Conservation (phyloP, 2,888 invertebrate species). For the Azorinus chamasolen region DNA sequence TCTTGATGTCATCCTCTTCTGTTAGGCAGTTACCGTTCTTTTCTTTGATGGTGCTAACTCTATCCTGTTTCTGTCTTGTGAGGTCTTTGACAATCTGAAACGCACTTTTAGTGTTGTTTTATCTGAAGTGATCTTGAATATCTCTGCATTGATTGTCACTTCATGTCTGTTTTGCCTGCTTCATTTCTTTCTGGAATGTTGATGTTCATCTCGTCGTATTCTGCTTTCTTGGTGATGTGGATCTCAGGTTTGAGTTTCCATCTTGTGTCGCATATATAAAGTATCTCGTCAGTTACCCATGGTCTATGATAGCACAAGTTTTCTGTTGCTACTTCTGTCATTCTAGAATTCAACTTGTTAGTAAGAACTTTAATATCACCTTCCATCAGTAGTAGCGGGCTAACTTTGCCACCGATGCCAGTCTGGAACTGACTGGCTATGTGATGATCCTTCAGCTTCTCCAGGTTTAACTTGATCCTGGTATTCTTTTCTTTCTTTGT, state of each 20-base stretch:
- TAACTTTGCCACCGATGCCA: slow-evolving; percentile 9
- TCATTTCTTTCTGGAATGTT: slow-evolving; percentile 9
- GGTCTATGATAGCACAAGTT: slow-evolving; percentile 5
- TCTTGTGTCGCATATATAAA: slow-evolving; percentile 10
- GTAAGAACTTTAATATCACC: neutral
- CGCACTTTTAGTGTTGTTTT: slow-evolving; percentile 28
- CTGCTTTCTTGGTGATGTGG: neutral
- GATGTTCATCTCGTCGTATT: neutral
- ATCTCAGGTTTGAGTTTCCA: slow-evolving; percentile 7
- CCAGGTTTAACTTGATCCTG: slow-evolving; percentile 23
- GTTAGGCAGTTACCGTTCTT: too few relatives aligned
- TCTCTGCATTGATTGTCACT: slow-evolving; percentile 15
- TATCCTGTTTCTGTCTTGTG: slow-evolving; percentile 18
- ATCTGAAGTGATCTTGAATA: slow-evolving; percentile 5
- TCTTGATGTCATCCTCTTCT: too few relatives aligned
- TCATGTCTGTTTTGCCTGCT: slow-evolving; percentile 17
- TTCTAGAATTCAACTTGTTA: neutral
- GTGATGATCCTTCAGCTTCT: slow-evolving; percentile 21
- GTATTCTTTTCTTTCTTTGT: slow-evolving; percentile 12
- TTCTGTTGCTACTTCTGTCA: slow-evolving; percentile 14
- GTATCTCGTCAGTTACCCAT: slow-evolving; percentile 16
- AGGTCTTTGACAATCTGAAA: slow-evolving; percentile 31
- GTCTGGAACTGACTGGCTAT: slow-evolving; percentile 11
- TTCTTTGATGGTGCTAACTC: too few relatives aligned
- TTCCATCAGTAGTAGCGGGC: neutral